Evolutionary conservation across 1,140 invertebrate genomes (phyloP), one percentile per base, ranked within the genome.

Genomic region (Thalassaphorura encarpata): DNA sequence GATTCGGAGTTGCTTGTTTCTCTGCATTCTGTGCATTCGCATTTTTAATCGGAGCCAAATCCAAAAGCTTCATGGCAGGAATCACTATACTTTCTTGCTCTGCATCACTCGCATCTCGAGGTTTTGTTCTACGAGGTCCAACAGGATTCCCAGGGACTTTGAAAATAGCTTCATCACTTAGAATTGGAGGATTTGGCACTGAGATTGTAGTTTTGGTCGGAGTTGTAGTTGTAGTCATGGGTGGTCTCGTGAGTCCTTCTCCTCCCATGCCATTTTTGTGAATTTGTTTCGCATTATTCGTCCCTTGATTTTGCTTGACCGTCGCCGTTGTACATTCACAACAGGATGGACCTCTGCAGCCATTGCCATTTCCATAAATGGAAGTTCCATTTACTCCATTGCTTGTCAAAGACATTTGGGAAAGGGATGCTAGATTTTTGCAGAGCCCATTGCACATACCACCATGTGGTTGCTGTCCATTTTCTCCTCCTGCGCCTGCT

Each of bases 131-230:
- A 31, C 39, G 16, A 18, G 29, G 40, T n/a, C 26, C n/a, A 33
- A 24, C 36, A 27, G 40, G 57, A 41, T 13, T 46, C 23, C 5
- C 31, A 6, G 58, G 63, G 4, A 64, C 52, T 58, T 61, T 64
- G 36, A 56, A 64, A 51, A 61, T 64, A 27, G 63, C 56, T 11
- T 64, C 63, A 45, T 64, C 60, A 28, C 63, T 64, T 6, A 64
- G 31, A 40, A 49, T 48, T 13, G 62, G 62, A 16, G 54, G 53
- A 42, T 46, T 42, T 45, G 24, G 33, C 18, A 21, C 40, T 23
- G n/a, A 19, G 23, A 41, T 36, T 49, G 33, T 48, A 28, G n/a
- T n/a, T n/a, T 39, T 56, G 46, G 36, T 40, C 42, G 8, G 46
- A n/a, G n/a, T n/a, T n/a, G n/a, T n/a, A n/a, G n/a, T n/a, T n/a